These are phyloP conservation scores for Lagria hirta DNA, from an alignment of 2,888 invertebrate genomes.

Conservation along the genomic window DNA sequence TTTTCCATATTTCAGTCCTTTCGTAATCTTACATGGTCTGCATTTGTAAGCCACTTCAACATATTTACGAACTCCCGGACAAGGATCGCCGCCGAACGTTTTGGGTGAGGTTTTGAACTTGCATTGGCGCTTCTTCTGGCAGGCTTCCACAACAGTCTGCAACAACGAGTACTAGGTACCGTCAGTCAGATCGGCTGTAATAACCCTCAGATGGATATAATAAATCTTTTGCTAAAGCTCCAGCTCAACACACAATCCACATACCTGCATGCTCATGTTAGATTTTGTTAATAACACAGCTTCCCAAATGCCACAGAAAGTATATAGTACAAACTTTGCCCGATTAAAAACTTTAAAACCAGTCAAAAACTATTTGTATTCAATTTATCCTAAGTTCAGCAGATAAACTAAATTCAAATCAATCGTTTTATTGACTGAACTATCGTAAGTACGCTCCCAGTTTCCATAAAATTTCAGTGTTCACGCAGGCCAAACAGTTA, in stretches of 20 bases:
- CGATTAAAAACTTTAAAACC: no score
- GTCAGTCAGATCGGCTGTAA: conserved; percentile 57
- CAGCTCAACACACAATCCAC: conserved; percentile 12
- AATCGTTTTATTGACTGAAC: no score
- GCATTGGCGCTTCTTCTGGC: conserved; percentile 91
- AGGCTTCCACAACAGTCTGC: conserved; percentile 91
- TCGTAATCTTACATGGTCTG: conserved; percentile 95
- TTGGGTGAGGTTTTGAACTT: conserved; percentile 87
- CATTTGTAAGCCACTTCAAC: conserved; percentile 97
- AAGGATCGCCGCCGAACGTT: conserved; percentile 88
- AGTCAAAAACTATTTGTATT: no score
- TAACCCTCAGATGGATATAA: conserved; percentile 29
- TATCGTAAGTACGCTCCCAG: no score
- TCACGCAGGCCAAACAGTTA: no score
- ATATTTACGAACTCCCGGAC: conserved; percentile 88
- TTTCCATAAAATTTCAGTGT: no score
- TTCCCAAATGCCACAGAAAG: no score
- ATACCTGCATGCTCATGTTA: conserved; percentile 30
- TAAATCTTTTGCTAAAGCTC: conserved; percentile 22
- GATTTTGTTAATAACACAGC: no score
- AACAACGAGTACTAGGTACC: conserved; percentile 78
- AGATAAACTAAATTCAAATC: no score
- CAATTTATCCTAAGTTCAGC: no score
- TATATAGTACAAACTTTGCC: no score
- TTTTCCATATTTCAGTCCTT: no score